These are phyloP conservation scores for Macquaria ambigua DNA, from an alignment of 2,113 vertebrate species.

Conservation along the genomic window DNA sequence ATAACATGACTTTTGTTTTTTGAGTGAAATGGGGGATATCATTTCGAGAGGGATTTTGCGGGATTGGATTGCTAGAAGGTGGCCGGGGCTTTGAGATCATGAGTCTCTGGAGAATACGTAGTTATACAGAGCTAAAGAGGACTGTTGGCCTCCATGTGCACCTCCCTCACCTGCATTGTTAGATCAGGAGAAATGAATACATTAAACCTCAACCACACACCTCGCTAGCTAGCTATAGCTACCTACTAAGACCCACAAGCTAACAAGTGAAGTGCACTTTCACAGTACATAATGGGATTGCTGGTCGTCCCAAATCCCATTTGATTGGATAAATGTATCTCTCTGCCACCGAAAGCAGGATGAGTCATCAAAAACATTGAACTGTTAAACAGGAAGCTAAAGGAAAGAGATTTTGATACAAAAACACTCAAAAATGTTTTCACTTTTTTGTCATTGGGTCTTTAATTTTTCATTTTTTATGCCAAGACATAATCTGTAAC, in stretches of 20 bases:
- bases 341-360: not conserved
- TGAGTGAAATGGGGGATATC: not conserved
- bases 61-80: not conserved
- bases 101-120: not conserved
- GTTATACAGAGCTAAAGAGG: not conserved
- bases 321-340: constrained; percentile 32
- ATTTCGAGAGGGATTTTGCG: not conserved
- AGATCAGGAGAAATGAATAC: not conserved
- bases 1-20: not conserved
- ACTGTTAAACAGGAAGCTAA: not conserved
- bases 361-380: not conserved
- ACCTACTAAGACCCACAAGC: not conserved
- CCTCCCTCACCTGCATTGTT: not conserved
- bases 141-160: not conserved
- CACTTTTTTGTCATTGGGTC: too few species aligned
- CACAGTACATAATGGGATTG: not conserved
- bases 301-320: constrained; percentile 22
- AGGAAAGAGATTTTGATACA: not conserved
- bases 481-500: not conserved
- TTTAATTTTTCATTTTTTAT: not conserved
- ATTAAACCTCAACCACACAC: not conserved
- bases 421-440: not conserved
- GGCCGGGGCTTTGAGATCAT: not conserved
- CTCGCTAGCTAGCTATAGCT: not conserved
- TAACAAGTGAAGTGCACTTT: not conserved